Evolutionary conservation across 2,888 invertebrate genomes (phyloP), one percentile per base, ranked within the genome.

Genomic region (Synergus umbraculus): DNA sequence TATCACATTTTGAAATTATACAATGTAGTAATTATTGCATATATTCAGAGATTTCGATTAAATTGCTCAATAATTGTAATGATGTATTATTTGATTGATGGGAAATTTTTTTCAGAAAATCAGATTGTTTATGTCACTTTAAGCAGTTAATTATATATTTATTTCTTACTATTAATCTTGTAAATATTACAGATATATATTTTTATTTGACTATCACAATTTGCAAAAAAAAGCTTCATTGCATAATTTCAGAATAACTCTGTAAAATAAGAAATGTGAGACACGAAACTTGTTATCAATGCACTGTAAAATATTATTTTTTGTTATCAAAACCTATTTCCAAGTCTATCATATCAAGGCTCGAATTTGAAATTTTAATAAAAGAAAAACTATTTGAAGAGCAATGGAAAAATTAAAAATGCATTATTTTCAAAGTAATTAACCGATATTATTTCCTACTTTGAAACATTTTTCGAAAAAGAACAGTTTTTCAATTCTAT

Each of bases 281-380:
- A 69, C 46, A 69, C 69, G 46, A 69, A 69, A 69, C 69, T 69
- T 69, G 69, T 69, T 69, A 69, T 69, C 29, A 69, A 69, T 69
- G 69, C 69, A 69, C 69, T 54, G 18, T 46, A 46, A 69, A 69
- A 69, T 8, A 49, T 7, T 49, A 49, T 49, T 67, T 37, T 65
- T 37, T 65, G 41, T 67, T 46, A 67, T 46, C n/a, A 8, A 15
- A 44, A 12, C 22, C 43, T 67, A 67, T 46, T 46, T 67, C 15
- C 15, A 29, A 29, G 13, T 66, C 43, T 66, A 10, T n/a, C 7
- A 43, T 66, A 10, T n/a, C 7, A 43, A 1, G 37, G 3, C 37
- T 15, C 37, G 37, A 37, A 22, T 64, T 22, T 22, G 22, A 64
- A 41, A n/a, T 44, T 44, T 44, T 44, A 10, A 44, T 44, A 10